A percentile compares a stretch with the other conserved stretches of the same genome.
Evolutionary conservation across 2,888 invertebrate genomes (phyloP).

Genomic region (Nemoura dubitans): DNA sequence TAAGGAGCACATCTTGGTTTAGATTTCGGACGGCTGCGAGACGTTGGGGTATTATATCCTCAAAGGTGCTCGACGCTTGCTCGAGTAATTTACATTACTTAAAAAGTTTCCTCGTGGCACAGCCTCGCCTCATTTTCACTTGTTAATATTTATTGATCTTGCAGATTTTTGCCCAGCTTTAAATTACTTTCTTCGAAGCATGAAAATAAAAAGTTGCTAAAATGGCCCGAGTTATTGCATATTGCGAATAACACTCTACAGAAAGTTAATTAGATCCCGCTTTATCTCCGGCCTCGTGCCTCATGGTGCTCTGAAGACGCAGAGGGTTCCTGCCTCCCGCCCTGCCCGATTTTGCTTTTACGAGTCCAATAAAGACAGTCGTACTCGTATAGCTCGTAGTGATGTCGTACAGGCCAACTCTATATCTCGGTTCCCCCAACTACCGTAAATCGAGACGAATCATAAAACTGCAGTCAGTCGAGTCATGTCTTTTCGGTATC

Average conservation of each 20-base stretch:
- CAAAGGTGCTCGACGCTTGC: background rate
- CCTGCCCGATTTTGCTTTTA: background rate
- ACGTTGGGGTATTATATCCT: background rate
- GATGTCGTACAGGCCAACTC: background rate
- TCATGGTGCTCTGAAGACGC: background rate
- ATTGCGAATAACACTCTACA: constrained; percentile 1
- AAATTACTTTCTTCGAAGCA: constrained; percentile 19
- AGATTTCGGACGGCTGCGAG: background rate
- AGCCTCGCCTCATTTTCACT: background rate
- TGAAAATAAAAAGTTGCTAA: constrained; percentile 21
- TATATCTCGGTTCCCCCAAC: background rate
- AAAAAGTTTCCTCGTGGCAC: background rate
- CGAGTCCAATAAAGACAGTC: background rate
- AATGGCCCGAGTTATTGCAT: constrained; percentile 16
- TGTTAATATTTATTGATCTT: constrained; percentile 20
- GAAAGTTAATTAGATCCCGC: constrained; percentile 27
- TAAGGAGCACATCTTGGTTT: background rate
- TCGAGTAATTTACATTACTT: constrained; percentile 12
- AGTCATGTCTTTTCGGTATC: background rate
- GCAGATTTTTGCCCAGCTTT: constrained; percentile 1
- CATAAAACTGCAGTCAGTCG: background rate
- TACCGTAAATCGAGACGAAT: background rate
- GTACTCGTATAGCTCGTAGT: background rate
- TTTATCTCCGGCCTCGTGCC: background rate
- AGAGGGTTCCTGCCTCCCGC: background rate